phyloP scores from a whole-genome alignment of 2,113 vertebrate species.

The Rynchops niger region DNA sequence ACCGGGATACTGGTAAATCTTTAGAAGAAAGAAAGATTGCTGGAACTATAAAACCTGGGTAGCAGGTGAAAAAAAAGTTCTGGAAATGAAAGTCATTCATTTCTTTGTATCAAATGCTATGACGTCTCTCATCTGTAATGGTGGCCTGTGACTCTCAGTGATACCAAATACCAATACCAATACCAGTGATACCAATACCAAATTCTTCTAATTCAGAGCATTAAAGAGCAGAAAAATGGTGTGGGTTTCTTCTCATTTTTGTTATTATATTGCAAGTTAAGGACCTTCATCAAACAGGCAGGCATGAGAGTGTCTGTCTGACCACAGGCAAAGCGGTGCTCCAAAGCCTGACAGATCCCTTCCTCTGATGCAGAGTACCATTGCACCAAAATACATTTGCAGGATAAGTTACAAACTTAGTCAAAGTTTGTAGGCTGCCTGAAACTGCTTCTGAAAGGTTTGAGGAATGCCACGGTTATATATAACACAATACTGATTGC shows the following conservation, averaged over 20 bases:
- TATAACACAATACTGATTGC: not conserved
- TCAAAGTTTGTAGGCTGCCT: not conserved
- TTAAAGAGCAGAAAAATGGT: not conserved
- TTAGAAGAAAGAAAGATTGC: not conserved
- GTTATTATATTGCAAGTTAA: not conserved
- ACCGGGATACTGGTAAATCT: not conserved
- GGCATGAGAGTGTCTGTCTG: not conserved
- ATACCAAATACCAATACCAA: too few species aligned
- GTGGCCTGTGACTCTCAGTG: rapidly evolving
- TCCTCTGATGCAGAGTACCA: not conserved
- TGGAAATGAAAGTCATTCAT: not conserved
- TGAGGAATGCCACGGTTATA: not conserved
- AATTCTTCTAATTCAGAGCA: not conserved
- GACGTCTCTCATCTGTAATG: not conserved
- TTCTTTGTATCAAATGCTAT: not conserved
- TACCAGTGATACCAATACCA: too few species aligned
- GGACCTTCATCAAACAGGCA: not conserved
- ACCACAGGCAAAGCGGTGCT: not conserved
- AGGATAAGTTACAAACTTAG: not conserved
- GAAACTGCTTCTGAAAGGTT: not conserved
- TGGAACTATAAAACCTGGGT: not conserved
- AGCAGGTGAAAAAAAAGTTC: not conserved
- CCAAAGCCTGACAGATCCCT: not conserved
- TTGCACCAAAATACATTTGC: not conserved
- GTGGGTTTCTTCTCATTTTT: not conserved